Evolutionary conservation across 2,888 invertebrate species (phyloP).

Genomic region (Ectemnius continuus): DNA sequence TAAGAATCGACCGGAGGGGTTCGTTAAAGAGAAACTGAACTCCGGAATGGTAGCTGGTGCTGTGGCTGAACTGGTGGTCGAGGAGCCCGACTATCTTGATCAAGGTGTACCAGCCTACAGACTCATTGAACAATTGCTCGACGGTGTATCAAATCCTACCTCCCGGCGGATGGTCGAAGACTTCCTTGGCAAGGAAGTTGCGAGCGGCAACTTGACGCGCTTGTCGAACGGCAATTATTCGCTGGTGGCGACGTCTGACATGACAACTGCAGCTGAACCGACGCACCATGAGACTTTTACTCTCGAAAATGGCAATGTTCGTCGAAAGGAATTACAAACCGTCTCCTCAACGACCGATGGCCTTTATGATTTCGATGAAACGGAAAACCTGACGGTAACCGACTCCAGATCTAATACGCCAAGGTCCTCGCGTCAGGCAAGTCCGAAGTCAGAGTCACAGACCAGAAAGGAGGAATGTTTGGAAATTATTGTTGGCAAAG

Average conservation of each 20-base stretch:
- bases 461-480: constrained; percentile 67
- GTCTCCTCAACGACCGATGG: constrained; percentile 51
- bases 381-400: constrained; percentile 65
- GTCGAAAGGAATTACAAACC: constrained; percentile 48
- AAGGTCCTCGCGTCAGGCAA: constrained; percentile 69
- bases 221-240: constrained; percentile 85
- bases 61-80: constrained; percentile 85
- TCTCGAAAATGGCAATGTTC: constrained; percentile 55
- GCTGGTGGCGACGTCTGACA: constrained; percentile 80
- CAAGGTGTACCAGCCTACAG: constrained; percentile 86
- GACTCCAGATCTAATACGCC: constrained; percentile 70
- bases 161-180: constrained; percentile 82
- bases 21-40: constrained; percentile 78
- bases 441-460: constrained; percentile 62
- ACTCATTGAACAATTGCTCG: constrained; percentile 82
- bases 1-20: constrained; percentile 79
- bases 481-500: constrained; percentile 64
- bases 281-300: constrained; percentile 52
- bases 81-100: constrained; percentile 85
- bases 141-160: constrained; percentile 81
- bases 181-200: constrained; percentile 84
- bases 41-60: constrained; percentile 82
- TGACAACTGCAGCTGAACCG: constrained; percentile 60
- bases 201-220: constrained; percentile 84
- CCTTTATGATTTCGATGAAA: constrained; percentile 67